These are phyloP conservation scores for Mobula hypostoma DNA, from an alignment of 2,113 vertebrate genomes.

Conservation along the genomic window DNA sequence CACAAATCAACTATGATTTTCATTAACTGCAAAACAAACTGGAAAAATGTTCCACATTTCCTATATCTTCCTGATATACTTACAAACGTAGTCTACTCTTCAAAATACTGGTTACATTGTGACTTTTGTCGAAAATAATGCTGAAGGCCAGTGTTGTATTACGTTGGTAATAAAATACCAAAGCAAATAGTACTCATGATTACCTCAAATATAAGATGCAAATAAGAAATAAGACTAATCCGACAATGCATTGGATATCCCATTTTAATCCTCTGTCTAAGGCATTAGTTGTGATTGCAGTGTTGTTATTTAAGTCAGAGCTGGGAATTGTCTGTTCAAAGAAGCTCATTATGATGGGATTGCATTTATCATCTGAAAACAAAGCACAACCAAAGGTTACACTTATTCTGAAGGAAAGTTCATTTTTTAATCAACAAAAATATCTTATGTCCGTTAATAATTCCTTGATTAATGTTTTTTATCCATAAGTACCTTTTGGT, in stretches of 20 bases:
- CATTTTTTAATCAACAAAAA: not conserved
- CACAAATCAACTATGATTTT: not conserved
- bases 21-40: not conserved
- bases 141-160: not conserved
- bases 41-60: not conserved
- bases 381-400: not conserved
- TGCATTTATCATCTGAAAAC: conserved; percentile 29
- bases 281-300: not conserved
- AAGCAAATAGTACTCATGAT: not conserved
- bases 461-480: not conserved
- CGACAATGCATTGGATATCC: conserved; percentile 11
- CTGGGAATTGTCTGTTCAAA: conserved; percentile 28
- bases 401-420: not conserved
- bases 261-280: not conserved
- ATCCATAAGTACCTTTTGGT: not conserved
- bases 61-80: not conserved
- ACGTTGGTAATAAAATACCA: not conserved
- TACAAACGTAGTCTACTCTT: not conserved
- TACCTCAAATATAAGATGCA: conserved; percentile 39
- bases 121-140: not conserved
- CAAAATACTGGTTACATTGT: not conserved
- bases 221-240: conserved; percentile 26
- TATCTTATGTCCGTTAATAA: not conserved
- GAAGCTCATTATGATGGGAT: conserved; percentile 2
- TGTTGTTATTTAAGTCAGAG: not conserved